Conservation (phyloP, 2,888 invertebrate genomes). For the Phalangium opilio region DNA sequence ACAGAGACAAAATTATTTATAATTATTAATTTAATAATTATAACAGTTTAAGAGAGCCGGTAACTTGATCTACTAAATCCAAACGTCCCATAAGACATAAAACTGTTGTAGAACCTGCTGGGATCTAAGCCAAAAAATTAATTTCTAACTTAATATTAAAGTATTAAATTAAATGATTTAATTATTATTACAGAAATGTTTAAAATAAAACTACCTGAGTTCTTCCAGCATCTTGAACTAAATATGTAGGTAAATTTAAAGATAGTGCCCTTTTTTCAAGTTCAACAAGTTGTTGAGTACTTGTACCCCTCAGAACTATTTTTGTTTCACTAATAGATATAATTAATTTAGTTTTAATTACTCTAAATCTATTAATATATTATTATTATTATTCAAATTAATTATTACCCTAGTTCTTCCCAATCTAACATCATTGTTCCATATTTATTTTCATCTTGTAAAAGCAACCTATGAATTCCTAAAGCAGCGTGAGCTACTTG, state of each 20-base stretch:
- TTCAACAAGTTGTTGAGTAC: conserved; percentile 32
- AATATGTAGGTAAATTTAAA: conserved; percentile 31
- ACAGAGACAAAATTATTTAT: neutral
- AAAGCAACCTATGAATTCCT: conserved; percentile 38
- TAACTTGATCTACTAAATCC: conserved; percentile 24
- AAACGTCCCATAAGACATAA: conserved; percentile 24
- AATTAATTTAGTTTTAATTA: too few species aligned
- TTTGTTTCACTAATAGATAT: conserved; percentile 31
- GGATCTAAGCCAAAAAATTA: conserved; percentile 17
- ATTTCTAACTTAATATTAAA: neutral
- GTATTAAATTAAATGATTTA: conserved; percentile 3
- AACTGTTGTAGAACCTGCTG: conserved; percentile 25
- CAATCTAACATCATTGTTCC: conserved; percentile 31
- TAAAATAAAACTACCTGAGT: conserved; percentile 31
- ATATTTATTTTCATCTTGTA: conserved; percentile 30
- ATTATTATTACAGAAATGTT: neutral
- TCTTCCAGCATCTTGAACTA: conserved; percentile 39
- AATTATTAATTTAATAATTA: conserved; percentile 9
- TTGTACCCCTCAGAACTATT: conserved; percentile 34
- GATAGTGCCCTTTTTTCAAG: conserved; percentile 32
- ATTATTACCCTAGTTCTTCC: conserved; percentile 32
- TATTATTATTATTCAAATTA: too few species aligned
- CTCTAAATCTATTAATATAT: too few species aligned
- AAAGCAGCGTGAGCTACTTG: conserved; percentile 46
- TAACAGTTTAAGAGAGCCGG: conserved; percentile 23